Evolutionary conservation across 2,113 vertebrate genomes (phyloP), one percentile per base, ranked within the genome.

Genomic region (Oryzias javanicus): DNA sequence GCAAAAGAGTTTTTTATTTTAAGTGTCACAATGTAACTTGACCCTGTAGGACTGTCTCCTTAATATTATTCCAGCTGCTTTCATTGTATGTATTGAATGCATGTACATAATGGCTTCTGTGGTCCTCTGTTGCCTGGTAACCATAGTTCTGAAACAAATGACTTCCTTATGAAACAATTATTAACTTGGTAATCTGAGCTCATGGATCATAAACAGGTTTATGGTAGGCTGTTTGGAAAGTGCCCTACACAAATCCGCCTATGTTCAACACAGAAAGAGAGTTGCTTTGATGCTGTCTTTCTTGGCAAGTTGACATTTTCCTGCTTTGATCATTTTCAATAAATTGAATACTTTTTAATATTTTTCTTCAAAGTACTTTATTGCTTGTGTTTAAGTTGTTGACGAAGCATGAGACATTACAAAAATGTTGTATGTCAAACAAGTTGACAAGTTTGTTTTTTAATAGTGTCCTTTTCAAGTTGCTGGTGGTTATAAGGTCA

Each of bases 111-210:
- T 54, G 55, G 49, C 52, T n/a, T 69, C 18, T 46, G 25, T 42
- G 27, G 29, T 51, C 25, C 18, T 46, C 19, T 7, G 20, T 55
- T 44, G 53, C 54, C 42, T 5, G 60, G 66, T 49, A 74, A 75
- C 49, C 17, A 8, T 17, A 44, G 20, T 22, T 25, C 53, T 45
- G 20, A 51, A 77, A 79, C 29, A 51, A 75, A 80, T 67, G 56
- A 55, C 59, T 66, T 76, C 72, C 57, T 61, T 14, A 25, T 70
- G 15, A 50, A 25, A 53, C 67, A 13, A 58, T 51, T 17, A 27
- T 25, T 57, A 44, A 64, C 61, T 55, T 14, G n/a, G 19, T 42
- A 42, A 55, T 53, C 40, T 5, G 22, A 55, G 27, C 29, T 29
- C 18, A 19, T 45, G 46, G 13, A 25, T 55, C 49, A 49, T 65